These are phyloP conservation scores for Heterodera schachtii DNA, from an alignment of 1,140 invertebrate species.

Conservation along the genomic window DNA sequence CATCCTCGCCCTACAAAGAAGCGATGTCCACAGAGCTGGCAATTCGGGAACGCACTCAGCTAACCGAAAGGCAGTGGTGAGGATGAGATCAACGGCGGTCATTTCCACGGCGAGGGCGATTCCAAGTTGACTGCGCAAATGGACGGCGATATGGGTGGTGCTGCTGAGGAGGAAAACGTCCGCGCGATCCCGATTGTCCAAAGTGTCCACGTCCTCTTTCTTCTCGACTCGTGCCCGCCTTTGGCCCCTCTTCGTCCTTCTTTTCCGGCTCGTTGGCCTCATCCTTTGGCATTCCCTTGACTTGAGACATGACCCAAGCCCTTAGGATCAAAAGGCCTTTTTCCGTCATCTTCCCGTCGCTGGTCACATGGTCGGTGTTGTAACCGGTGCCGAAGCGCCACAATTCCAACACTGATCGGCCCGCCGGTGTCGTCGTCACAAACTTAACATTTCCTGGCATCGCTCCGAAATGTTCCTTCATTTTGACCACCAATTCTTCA, in stretches of 20 bases:
- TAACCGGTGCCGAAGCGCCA: background rate
- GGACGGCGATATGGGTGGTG: too few species aligned
- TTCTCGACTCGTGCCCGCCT: constrained; percentile 68
- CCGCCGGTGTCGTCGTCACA: background rate
- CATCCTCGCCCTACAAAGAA: too few species aligned
- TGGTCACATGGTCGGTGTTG: background rate
- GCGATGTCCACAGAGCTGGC: too few species aligned
- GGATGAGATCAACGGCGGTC: too few species aligned
- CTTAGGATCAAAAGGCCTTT: background rate
- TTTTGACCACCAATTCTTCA: background rate
- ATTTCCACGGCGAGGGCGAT: too few species aligned
- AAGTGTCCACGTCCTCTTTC: too few species aligned
- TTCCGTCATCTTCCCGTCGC: background rate
- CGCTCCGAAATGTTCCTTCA: background rate
- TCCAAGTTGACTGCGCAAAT: too few species aligned
- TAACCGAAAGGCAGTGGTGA: too few species aligned
- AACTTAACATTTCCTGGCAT: background rate
- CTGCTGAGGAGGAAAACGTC: too few species aligned
- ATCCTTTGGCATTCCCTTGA: background rate
- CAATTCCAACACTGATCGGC: background rate
- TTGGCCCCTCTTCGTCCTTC: constrained; percentile 73
- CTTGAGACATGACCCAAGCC: constrained; percentile 6
- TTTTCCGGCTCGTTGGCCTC: background rate
- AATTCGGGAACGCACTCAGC: too few species aligned
- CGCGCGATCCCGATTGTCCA: too few species aligned